phyloP scores from a whole-genome alignment of 1,140 invertebrate genomes.

The Calephelis virginiensis region DNA sequence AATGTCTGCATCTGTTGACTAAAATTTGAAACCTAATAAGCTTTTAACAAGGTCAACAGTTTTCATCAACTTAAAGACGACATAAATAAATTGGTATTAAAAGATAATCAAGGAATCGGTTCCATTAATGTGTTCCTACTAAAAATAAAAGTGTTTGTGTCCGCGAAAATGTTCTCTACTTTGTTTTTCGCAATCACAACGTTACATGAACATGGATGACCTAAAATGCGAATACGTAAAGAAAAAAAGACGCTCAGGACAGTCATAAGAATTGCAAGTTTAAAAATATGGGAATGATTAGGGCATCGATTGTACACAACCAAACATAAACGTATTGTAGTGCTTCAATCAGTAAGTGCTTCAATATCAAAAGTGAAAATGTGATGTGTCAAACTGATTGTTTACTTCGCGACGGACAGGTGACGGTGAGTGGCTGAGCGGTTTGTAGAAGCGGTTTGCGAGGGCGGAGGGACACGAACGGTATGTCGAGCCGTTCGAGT shows the following conservation, averaged over 20 bases:
- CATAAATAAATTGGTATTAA: conserved; percentile 74
- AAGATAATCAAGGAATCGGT: conserved; percentile 53
- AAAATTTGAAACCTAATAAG: conserved; percentile 79
- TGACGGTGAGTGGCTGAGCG: conserved; percentile 76
- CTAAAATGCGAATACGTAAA: conserved; percentile 79
- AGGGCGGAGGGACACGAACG: conserved; percentile 70
- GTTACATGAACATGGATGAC: conserved; percentile 80
- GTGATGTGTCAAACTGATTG: conserved; percentile 79
- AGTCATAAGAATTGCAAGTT: conserved; percentile 63
- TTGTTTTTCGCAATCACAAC: conserved; percentile 79
- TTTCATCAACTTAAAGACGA: conserved; percentile 75
- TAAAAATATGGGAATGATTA: conserved; percentile 65
- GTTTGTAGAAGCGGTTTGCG: conserved; percentile 70
- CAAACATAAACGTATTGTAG: conserved; percentile 54
- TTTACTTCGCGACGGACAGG: conserved; percentile 77
- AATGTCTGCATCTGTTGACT: conserved; percentile 79
- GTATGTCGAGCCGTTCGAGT: conserved; percentile 71
- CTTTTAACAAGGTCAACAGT: conserved; percentile 80
- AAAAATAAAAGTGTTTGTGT: conserved; percentile 66
- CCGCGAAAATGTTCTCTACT: conserved; percentile 75
- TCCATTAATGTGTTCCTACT: conserved; percentile 50
- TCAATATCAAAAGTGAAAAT: conserved; percentile 76
- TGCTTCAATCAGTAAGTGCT: conserved; percentile 60
- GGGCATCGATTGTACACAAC: conserved; percentile 54
- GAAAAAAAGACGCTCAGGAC: conserved; percentile 74